phyloP scores from a whole-genome alignment of 2,113 vertebrate genomes.

The Ovis aries region ARS-UI_Ramb_v3.0 NC_056076.1:50209501-50210000 shows the following conservation, averaged over 20 bases:
- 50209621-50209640: not conserved
- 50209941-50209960: slow-evolving; percentile 74
- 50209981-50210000: not conserved
- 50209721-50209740: not conserved
- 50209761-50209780: not conserved
- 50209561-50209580: not conserved
- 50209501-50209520: not conserved
- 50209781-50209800: not conserved
- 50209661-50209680: not conserved
- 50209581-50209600: not conserved
- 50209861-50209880: not conserved
- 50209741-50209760: slow-evolving; percentile 22
- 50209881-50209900: not conserved
- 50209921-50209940: not conserved
- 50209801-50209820: not conserved
- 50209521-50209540: not conserved
- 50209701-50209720: not conserved
- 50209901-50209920: not conserved
- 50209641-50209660: not conserved
- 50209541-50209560: slow-evolving; percentile 20
- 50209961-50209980: slow-evolving; percentile 74
- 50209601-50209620: not conserved
- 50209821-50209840: not conserved
- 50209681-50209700: not conserved
- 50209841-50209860: not conserved